A percentile compares a stretch with the other conserved stretches of the same genome.
phyloP scores from a whole-genome alignment of 2,888 invertebrate genomes.

The Polydrusus pterygomalis region DNA sequence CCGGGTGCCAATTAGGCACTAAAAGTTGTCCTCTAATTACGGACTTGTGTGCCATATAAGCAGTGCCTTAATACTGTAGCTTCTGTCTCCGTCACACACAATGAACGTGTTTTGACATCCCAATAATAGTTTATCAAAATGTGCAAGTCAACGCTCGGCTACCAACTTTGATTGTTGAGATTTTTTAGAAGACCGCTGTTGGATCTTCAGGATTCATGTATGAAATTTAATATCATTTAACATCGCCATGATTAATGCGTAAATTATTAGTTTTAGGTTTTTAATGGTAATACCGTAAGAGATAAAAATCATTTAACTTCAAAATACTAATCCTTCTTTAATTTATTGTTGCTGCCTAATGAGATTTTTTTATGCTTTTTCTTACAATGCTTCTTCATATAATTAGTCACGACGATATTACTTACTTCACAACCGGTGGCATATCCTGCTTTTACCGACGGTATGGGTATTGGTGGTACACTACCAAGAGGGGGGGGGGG shows the following conservation, averaged over 20 bases:
- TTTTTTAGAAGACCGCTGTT: not conserved
- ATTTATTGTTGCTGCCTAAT: not conserved
- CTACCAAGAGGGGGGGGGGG: too few relatives aligned
- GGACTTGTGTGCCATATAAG: slow-evolving; percentile 35
- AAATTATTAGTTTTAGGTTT: slow-evolving; percentile 8
- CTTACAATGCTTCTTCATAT: too few relatives aligned
- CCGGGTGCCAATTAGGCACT: slow-evolving; percentile 51
- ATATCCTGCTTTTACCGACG: too few relatives aligned
- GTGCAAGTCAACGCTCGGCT: slow-evolving; percentile 47
- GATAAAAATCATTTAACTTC: not conserved
- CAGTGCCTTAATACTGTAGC: slow-evolving; percentile 38
- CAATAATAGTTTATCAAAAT: slow-evolving; percentile 50
- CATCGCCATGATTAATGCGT: slow-evolving; percentile 11
- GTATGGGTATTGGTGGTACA: too few relatives aligned
- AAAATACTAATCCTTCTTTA: not conserved
- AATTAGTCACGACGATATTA: too few relatives aligned
- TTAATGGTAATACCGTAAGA: not conserved
- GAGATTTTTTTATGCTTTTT: not conserved
- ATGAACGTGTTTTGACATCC: slow-evolving; percentile 51
- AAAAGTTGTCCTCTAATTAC: slow-evolving; percentile 44
- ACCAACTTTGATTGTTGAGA: slow-evolving; percentile 42
- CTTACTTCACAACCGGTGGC: too few relatives aligned
- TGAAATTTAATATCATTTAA: slow-evolving; percentile 18
- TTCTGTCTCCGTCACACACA: slow-evolving; percentile 44
- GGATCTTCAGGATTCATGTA: not conserved